A percentile compares a stretch with the other conserved stretches of the same genome.
These are phyloP conservation scores for Microcebus griseorufus DNA, from an alignment of 2,113 vertebrate species.

Conservation along the genomic window DNA sequence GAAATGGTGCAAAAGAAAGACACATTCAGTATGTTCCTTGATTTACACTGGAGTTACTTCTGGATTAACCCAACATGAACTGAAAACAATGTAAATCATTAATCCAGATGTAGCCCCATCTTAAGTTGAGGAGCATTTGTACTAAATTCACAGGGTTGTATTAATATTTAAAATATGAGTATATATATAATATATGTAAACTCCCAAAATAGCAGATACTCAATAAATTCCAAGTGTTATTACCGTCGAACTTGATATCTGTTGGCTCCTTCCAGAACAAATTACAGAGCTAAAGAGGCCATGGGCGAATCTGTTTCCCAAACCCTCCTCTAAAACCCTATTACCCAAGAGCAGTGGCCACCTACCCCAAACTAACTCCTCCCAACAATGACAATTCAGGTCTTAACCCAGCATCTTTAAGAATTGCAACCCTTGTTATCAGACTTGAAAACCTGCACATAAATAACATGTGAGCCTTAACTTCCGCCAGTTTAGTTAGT, in stretches of 20 bases:
- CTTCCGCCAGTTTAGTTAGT: neutral
- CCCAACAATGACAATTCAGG: neutral
- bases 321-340: neutral
- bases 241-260: neutral
- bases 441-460: neutral
- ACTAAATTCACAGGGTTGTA: neutral
- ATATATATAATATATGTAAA: neutral
- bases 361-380: no score
- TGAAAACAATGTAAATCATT: neutral
- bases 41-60: neutral
- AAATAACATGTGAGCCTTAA: neutral
- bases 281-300: neutral
- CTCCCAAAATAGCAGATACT: neutral
- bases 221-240: neutral
- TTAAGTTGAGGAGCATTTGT: neutral
- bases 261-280: neutral
- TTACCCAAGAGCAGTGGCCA: neutral
- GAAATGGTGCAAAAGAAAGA: neutral
- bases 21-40: neutral
- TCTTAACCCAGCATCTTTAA: neutral
- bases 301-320: neutral
- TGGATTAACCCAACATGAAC: neutral
- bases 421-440: neutral
- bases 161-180: neutral
- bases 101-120: neutral